phyloP scores from a whole-genome alignment of 2,113 vertebrate species.

The Dromiciops gliroides region DNA sequence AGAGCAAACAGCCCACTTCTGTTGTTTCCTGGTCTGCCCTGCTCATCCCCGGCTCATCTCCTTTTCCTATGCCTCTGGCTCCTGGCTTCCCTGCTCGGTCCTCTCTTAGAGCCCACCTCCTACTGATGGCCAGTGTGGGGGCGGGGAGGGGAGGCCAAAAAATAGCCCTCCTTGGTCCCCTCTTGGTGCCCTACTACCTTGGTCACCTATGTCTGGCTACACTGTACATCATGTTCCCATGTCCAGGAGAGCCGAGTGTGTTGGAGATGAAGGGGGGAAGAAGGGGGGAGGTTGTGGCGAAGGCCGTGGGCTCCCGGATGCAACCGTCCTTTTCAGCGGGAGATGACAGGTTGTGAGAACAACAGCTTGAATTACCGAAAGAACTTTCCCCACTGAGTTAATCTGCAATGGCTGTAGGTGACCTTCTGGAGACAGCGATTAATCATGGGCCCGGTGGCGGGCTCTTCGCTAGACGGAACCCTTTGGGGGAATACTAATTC shows the following conservation, averaged over 20 bases:
- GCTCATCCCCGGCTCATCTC: not conserved
- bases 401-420: slow-evolving; percentile 89
- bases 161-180: not conserved
- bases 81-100: not conserved
- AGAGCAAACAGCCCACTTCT: slow-evolving; percentile 67
- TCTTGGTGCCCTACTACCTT: slow-evolving; percentile 52
- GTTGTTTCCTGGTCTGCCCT: not conserved
- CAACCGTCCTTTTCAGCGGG: slow-evolving; percentile 81
- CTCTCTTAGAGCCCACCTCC: not conserved
- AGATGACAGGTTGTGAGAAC: slow-evolving; percentile 89
- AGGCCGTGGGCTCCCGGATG: slow-evolving; percentile 83
- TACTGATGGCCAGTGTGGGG: not conserved
- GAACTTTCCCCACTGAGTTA: slow-evolving; percentile 90
- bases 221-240: slow-evolving; percentile 81
- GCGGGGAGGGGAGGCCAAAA: not conserved
- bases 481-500: slow-evolving; percentile 86
- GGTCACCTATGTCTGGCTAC: slow-evolving; percentile 82
- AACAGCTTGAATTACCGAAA: slow-evolving; percentile 90
- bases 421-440: slow-evolving; percentile 89
- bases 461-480: slow-evolving; percentile 83
- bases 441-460: slow-evolving; percentile 85
- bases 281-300: slow-evolving; percentile 64
- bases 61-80: not conserved
- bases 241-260: slow-evolving; percentile 49
- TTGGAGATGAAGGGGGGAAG: slow-evolving; percentile 56